Base-by-base conservation (phyloP, 2,797 vertebrate species). In the Columba guinea region DNA sequence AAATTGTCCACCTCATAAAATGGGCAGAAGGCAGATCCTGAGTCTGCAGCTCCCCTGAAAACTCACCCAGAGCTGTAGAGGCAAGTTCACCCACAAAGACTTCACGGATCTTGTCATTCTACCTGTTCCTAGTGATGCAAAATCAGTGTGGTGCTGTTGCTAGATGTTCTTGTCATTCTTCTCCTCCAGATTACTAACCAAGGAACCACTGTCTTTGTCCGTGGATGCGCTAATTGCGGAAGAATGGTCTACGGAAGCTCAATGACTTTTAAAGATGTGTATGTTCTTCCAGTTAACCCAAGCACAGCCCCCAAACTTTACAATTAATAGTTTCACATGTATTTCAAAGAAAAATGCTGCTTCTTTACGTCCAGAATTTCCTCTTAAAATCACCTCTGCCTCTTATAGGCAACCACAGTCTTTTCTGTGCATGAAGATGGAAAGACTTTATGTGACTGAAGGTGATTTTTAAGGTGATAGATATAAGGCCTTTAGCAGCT, bases 291-390 rank as follows among this genome's bases (percentile, higher is more conserved):
- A 80, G 32, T 59, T 37, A 58, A 79, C 73, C 14, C 15, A 22
- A 67, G n/a, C 30, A 39, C 20, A 63, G 37, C 5, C 5, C 11
- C 18, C n/a, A 52, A 63, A 17, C 6, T 63, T 85, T 41, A 74
- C 5, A 64, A 71, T 60, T 63, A 71, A 52, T 26, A 83, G 37
- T 26, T 79, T 11, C 16, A 28, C 3, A 11, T 10, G 8, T 44
- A 73, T 92, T 89, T 73, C 13, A 73, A 82, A 78, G 21, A 65
- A 90, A 89, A 93, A 49, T 23, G 2, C 11, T 71, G 15, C n/a
- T 75, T 64, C 58, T 60, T 71, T 48, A 37, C 15, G 23, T 34
- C 35, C 1, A 7, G 35, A 51, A 64, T 75, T 94, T 84, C 30
- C 18, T 71, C 24, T 84, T 65, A 77, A 78, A 74, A 71, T 49